These are phyloP conservation scores for Halcyon leucocephala DNA, from an alignment of 2,797 vertebrate species.

Conservation along the genomic window DNA sequence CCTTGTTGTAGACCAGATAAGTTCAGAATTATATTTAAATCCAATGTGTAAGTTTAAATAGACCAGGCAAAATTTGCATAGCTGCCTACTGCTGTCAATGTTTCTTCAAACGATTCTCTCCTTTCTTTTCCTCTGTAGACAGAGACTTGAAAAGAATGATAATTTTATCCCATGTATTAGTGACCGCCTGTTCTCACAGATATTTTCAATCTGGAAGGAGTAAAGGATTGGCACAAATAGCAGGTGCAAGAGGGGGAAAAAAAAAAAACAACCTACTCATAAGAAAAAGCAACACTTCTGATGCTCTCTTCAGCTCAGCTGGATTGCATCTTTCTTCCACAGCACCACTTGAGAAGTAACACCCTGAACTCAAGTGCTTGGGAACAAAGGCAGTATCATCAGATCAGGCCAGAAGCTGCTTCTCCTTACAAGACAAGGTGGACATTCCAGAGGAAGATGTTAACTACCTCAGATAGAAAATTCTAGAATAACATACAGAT, in stretches of 20 bases:
- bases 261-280: fast-evolving
- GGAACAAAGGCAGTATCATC: neutral
- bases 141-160: conserved; percentile 22
- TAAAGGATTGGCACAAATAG: neutral
- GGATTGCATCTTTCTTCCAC: neutral
- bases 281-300: conserved; percentile 11
- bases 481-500: neutral
- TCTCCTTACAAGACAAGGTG: neutral
- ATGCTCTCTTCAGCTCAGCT: neutral
- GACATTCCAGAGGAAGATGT: neutral
- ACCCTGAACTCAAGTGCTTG: neutral
- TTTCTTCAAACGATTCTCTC: neutral
- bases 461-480: neutral
- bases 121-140: neutral
- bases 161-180: conserved; percentile 43
- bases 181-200: conserved; percentile 12
- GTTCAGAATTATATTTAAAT: conserved; percentile 65
- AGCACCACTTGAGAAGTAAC: neutral
- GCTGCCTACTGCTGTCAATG: conserved; percentile 24
- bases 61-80: conserved; percentile 32
- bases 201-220: conserved; percentile 37
- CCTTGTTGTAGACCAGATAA: conserved; percentile 47
- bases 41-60: conserved; percentile 28
- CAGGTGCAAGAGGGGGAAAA: neutral
- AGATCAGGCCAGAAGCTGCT: neutral